Evolutionary conservation across 2,113 vertebrate species (phyloP), one percentile per base, ranked within the genome.

Genomic region (Pluvialis apricaria): DNA sequence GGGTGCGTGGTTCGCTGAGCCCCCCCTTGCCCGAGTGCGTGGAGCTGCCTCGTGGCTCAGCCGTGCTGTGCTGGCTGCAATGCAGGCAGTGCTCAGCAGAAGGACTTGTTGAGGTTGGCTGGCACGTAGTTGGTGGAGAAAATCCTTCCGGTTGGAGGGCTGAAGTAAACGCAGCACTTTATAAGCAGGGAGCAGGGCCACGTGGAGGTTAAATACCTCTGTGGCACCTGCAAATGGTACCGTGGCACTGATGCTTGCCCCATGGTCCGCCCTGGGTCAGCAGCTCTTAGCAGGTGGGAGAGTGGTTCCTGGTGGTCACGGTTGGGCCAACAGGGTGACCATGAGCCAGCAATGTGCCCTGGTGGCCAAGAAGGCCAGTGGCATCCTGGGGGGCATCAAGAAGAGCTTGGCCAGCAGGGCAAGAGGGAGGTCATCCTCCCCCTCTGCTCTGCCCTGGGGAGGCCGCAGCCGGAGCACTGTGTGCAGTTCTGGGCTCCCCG

Each of bases 31-130:
- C 16, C 1, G 2, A 11, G 25, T 5, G 20, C 15, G 2, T 4
- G 10, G 44, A 16, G 69, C 16, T 8, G 29, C 1, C 45, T 45
- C 17, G 45, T 45, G 45, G 17, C 45, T 8, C 4, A 45, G 45
- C 45, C 8, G 1, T 11, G 2, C 1, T 40, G 1, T 11, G 2
- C 1, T 40, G 57, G 51, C 52, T 51, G 49, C 11, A 24, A 24
- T 25, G 49, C 49, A 5, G 47, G 47, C 47, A 47, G 45, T 20
- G 45, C 45, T 36, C 40, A 22, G 32, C 54, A 32, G 68, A 52
- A 31, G 44, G 73, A 6, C 21, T 26, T 58, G 40, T 19, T 24
- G 22, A 21, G 49, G 19, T 9, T 38, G 22, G 34, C 42, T 62
- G 52, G 25, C 24, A 32, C 1, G 1, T 2, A 6, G 24, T 11